phyloP scores from a whole-genome alignment of 2,888 invertebrate species.

The Leucophenga montana region DNA sequence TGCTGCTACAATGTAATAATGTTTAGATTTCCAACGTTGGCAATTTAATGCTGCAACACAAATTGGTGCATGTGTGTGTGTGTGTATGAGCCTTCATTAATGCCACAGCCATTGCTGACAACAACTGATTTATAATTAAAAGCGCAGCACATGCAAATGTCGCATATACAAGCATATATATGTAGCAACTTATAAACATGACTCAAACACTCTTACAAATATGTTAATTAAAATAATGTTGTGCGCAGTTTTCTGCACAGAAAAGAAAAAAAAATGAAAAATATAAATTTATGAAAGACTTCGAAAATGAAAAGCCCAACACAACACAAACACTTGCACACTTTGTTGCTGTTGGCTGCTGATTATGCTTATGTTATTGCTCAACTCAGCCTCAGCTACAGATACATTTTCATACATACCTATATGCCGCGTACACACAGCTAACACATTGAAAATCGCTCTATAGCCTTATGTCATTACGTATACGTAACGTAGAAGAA shows the following conservation, averaged over 20 bases:
- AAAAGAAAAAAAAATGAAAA: not conserved
- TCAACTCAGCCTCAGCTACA: conserved; percentile 30
- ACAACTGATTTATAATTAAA: conserved; percentile 52
- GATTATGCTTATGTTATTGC: conserved; percentile 61
- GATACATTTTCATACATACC: conserved; percentile 15
- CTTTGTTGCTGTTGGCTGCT: conserved; percentile 67
- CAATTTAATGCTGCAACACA: no score
- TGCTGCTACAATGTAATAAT: no score
- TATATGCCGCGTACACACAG: conserved; percentile 12
- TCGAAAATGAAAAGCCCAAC: no score
- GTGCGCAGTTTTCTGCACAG: conserved; percentile 40
- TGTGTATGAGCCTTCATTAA: conserved; percentile 39
- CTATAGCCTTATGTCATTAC: conserved; percentile 54
- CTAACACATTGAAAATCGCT: not conserved
- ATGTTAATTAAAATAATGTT: conserved; percentile 70
- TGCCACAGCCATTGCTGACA: no score
- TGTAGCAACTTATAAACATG: conserved; percentile 31
- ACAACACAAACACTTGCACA: conserved; percentile 43
- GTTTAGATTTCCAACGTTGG: no score
- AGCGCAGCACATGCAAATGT: conserved; percentile 53
- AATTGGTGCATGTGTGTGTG: no score
- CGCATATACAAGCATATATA: conserved; percentile 23
- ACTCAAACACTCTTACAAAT: conserved; percentile 56
- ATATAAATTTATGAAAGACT: no score
- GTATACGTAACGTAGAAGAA: conserved; percentile 51